Evolutionary conservation across 1,140 invertebrate species (phyloP).

Genomic region (Coenobita brevimanus): DNA sequence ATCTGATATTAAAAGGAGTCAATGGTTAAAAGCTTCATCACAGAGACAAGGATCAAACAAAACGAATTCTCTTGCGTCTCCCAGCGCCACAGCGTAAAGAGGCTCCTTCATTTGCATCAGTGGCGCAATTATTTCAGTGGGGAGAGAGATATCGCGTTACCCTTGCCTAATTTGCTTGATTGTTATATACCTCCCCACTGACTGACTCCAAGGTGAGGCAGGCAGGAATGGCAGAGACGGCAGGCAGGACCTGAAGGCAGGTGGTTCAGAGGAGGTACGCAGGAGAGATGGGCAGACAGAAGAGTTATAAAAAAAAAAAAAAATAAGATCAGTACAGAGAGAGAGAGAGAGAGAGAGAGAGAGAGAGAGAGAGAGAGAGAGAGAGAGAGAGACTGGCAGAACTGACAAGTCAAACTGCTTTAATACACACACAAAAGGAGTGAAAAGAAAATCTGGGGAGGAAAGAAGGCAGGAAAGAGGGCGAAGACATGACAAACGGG

Average conservation of each 20-base stretch:
- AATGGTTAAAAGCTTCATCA: too few species aligned
- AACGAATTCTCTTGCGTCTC: too few species aligned
- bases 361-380: neutral
- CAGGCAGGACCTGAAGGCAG: too few species aligned
- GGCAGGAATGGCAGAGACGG: neutral
- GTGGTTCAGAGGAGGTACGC: neutral
- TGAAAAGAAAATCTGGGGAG: too few species aligned
- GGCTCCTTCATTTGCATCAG: neutral
- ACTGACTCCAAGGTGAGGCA: neutral
- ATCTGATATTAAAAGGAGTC: too few species aligned
- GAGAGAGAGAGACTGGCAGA: neutral
- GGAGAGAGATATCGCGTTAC: neutral
- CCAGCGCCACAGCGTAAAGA: too few species aligned
- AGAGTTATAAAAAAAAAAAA: neutral
- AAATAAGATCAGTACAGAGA: neutral
- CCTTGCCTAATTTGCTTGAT: neutral
- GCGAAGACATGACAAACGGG: too few species aligned
- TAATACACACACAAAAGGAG: too few species aligned
- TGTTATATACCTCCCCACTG: neutral
- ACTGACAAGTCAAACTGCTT: too few species aligned
- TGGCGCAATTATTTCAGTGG: neutral
- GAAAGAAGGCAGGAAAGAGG: too few species aligned
- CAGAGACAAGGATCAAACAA: too few species aligned
- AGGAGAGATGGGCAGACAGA: neutral
- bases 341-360: constrained; percentile 2